Percentiles rank a stretch among this genome's conserved stretches.
These are phyloP conservation scores for Melanotus villosus DNA, from an alignment of 2,888 invertebrate species.

Conservation along the genomic window DNA sequence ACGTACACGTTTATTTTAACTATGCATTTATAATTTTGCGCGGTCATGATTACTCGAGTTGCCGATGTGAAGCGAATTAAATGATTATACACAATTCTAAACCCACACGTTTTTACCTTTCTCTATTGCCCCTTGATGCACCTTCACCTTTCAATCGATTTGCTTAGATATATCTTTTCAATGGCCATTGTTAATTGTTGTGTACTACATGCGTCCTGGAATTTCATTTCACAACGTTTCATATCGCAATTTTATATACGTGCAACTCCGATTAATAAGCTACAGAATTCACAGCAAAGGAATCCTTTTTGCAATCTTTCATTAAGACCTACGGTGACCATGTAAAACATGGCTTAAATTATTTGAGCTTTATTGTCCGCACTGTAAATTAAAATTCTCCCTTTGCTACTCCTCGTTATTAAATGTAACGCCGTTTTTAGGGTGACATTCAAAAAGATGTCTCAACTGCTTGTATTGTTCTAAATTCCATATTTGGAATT, in stretches of 20 bases:
- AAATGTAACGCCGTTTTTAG: no score
- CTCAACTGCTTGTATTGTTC: no score
- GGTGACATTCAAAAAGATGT: no score
- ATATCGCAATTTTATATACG: background rate
- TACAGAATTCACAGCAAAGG: background rate
- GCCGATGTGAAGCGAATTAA: conserved; percentile 41
- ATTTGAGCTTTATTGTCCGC: background rate
- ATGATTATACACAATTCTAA: conserved; percentile 33
- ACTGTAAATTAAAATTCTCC: background rate
- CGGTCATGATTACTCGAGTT: conserved; percentile 32
- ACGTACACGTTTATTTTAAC: conserved; percentile 36
- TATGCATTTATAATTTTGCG: conserved; percentile 39
- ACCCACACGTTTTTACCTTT: conserved; percentile 42
- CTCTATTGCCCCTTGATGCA: conserved; percentile 38
- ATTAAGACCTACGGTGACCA: background rate
- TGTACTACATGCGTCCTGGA: conserved; percentile 12
- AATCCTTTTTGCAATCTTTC: background rate
- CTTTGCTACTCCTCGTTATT: no score
- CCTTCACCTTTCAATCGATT: conserved; percentile 42
- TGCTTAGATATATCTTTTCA: conserved; percentile 32
- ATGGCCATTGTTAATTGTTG: conserved; percentile 37
- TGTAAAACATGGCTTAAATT: background rate
- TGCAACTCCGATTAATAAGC: background rate
- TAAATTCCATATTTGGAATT: no score
- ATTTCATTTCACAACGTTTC: conserved; percentile 17